Conservation (phyloP, 1,140 invertebrate genomes). For the Drosophila micromelanica region DNA sequence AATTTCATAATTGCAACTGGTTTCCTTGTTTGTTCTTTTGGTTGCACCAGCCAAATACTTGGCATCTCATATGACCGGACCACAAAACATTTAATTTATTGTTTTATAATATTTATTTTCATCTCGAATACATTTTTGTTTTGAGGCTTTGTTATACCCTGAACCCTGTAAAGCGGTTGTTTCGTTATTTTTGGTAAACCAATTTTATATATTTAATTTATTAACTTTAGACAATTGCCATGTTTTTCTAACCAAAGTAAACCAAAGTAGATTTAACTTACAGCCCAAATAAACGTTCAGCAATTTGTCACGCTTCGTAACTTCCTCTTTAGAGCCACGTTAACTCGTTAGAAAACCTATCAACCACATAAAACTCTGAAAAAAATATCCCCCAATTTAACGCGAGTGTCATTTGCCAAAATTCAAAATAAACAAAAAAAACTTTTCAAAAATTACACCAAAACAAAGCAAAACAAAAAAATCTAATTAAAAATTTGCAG, state of each 20-base stretch:
- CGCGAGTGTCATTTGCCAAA: slow-evolving; percentile 68
- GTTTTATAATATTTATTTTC: background rate
- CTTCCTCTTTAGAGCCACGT: slow-evolving; percentile 41
- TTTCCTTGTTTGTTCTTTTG: slow-evolving; percentile 23
- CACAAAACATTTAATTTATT: slow-evolving; percentile 48
- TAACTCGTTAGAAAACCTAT: slow-evolving; percentile 67
- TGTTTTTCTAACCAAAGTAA: background rate
- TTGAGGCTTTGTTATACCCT: background rate
- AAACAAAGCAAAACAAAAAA: slow-evolving; percentile 63
- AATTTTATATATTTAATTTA: too few relatives aligned
- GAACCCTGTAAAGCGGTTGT: too few relatives aligned
- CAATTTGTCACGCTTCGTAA: slow-evolving; percentile 72
- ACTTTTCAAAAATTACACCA: slow-evolving; percentile 29
- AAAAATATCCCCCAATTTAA: slow-evolving; percentile 60
- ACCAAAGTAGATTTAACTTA: slow-evolving; percentile 15
- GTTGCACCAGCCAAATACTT: slow-evolving; percentile 41
- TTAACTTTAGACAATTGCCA: too few relatives aligned
- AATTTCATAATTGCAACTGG: slow-evolving; percentile 57
- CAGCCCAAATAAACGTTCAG: slow-evolving; percentile 19
- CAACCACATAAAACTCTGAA: slow-evolving; percentile 10
- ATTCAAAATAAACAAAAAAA: slow-evolving; percentile 66
- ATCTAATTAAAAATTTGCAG: slow-evolving; percentile 81
- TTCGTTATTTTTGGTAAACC: too few relatives aligned
- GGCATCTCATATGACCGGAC: slow-evolving; percentile 39
- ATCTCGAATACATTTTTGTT: background rate